Evolutionary conservation across 2,113 vertebrate species (phyloP).

Genomic region (Illadopsis cleaveri): DNA sequence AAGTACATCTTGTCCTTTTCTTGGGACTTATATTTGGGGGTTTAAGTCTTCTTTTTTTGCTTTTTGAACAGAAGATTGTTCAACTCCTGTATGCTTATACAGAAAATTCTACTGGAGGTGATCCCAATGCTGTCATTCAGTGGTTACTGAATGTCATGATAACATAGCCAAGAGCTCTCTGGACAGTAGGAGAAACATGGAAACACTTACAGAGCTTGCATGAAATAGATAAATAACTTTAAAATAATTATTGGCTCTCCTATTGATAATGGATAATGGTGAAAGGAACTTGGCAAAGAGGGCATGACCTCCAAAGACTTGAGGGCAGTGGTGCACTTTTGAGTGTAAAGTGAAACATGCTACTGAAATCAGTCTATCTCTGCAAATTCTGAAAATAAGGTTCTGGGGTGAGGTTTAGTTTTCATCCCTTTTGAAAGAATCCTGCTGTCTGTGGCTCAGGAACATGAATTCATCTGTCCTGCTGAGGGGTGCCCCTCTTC

Average conservation of each 20-base stretch:
- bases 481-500: background rate
- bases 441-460: rapidly evolving
- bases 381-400: background rate
- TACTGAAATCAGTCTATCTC: background rate
- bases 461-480: background rate
- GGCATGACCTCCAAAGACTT: background rate
- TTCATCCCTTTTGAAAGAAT: background rate
- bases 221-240: background rate
- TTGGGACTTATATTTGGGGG: background rate
- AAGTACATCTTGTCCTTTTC: background rate
- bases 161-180: background rate
- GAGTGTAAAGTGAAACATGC: background rate
- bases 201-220: background rate
- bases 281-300: background rate
- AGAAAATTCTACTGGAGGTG: background rate
- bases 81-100: background rate
- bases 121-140: background rate
- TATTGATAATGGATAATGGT: background rate
- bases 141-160: background rate
- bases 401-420: background rate
- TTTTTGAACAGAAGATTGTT: background rate
- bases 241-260: background rate
- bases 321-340: rapidly evolving
- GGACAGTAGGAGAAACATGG: background rate
- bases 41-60: rapidly evolving